Conservation (phyloP, 1,140 invertebrate species). For the Atta texana region DNA sequence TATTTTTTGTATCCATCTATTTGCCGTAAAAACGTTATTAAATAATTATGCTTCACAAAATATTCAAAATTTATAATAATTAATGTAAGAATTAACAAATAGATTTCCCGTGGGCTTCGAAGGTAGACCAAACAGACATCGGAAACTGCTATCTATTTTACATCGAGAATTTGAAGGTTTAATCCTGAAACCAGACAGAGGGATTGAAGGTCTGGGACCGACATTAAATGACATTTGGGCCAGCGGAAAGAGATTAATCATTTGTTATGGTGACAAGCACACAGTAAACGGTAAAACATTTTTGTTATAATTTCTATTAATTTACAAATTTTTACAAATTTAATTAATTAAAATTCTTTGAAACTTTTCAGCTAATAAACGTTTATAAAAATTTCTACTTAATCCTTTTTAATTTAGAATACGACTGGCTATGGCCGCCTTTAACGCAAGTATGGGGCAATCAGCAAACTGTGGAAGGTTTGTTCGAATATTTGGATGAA, state of each 20-base stretch:
- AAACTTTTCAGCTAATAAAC: neutral
- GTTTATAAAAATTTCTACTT: neutral
- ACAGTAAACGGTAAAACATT: constrained; percentile 85
- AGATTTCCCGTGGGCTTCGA: constrained; percentile 91
- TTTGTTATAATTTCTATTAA: neutral
- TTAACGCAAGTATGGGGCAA: constrained; percentile 91
- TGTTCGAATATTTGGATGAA: constrained; percentile 87
- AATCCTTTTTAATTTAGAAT: constrained; percentile 85
- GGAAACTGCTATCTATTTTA: constrained; percentile 88
- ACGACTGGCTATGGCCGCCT: constrained; percentile 91
- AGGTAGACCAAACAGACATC: constrained; percentile 86
- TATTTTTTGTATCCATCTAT: neutral
- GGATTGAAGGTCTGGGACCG: constrained; percentile 85
- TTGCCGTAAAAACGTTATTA: neutral
- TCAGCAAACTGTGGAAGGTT: constrained; percentile 85
- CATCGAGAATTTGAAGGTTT: constrained; percentile 88
- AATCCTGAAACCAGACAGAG: constrained; percentile 85
- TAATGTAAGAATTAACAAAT: constrained; percentile 4
- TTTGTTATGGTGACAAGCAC: constrained; percentile 89
- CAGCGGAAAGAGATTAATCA: constrained; percentile 88
- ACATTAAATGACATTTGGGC: constrained; percentile 89
- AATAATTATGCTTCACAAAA: constrained; percentile 1
- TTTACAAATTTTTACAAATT: neutral
- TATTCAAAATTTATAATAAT: neutral
- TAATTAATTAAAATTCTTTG: constrained; percentile 9